Evolutionary conservation across 2,797 vertebrate species (phyloP), one percentile per base, ranked within the genome.

Genomic region (Synaphobranchus kaupii): DNA sequence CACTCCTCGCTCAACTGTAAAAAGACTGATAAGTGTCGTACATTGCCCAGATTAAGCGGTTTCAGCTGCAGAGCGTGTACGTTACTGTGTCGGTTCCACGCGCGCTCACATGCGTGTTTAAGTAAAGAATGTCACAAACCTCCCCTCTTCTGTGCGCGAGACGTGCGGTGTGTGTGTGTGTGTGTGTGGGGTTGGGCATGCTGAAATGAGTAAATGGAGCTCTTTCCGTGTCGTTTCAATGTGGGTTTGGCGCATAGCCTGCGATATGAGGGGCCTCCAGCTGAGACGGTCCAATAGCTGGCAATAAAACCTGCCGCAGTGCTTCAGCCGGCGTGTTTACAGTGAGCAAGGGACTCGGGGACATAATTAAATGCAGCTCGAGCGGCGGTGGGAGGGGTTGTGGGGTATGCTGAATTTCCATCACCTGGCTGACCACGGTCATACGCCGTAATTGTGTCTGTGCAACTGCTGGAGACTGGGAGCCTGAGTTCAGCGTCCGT

Each of bases 401-500:
- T 8, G 28, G 44, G 44, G 50, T 50, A 7, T 2, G 58, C 31
- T 48, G 20, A 80, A 80, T 80, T 80, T 80, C 25, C 47, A 54
- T 31, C 48, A 34, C 48, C 81, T 34, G 52, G 48, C 81, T 28
- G 81, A 56, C 48, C 58, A 44, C 0, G 58, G 56, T 4, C 83
- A 22, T 9, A 31, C 31, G n/a, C 54, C 20, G 54, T 28, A n/a
- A 39, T 4, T 60, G 34, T 47, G 44, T 39, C 44, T 56, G 22
- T 31, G 78, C 56, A 56, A 39, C 89, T 88, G 82, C 90, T 89
- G 89, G 88, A 86, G 89, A 88, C 89, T 73, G 76, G 47, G 85
- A 88, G 88, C 84, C 90, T 88, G 90, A 90, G 86, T 91, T 91
- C 92, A 93, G 93, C 91, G 87, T 34, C 87, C 90, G 90, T 20